These are phyloP conservation scores for Athetis lepigone DNA, from an alignment of 2,888 invertebrate genomes.

Conservation along the genomic window DNA sequence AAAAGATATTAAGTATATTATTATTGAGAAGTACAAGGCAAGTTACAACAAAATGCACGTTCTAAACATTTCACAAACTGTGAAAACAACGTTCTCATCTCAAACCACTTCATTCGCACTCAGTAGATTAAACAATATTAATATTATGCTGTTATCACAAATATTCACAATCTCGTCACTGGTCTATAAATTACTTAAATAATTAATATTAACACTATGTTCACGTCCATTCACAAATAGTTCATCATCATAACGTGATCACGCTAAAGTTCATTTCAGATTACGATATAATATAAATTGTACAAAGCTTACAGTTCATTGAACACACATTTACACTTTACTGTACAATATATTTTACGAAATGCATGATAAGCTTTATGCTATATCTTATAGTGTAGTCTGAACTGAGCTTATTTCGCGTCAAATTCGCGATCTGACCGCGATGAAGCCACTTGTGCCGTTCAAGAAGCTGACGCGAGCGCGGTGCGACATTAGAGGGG, in stretches of 20 bases:
- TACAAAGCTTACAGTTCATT: too few species aligned
- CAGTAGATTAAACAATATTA: conserved; percentile 24
- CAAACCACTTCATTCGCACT: conserved; percentile 5
- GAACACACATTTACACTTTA: too few species aligned
- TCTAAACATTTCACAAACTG: background rate
- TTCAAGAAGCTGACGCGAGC: too few species aligned
- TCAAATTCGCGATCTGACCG: too few species aligned
- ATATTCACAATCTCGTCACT: conserved; percentile 46
- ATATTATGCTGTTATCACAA: conserved; percentile 53
- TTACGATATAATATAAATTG: too few species aligned
- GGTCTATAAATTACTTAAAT: conserved; percentile 41
- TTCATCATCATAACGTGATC: too few species aligned
- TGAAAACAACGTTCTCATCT: background rate
- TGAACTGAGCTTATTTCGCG: too few species aligned
- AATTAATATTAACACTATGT: conserved; percentile 22
- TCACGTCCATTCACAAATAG: conserved; percentile 24
- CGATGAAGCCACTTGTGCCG: too few species aligned
- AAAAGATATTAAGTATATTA: conserved; percentile 15
- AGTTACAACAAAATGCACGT: conserved; percentile 3
- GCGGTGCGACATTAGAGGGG: too few species aligned
- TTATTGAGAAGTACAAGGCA: conserved; percentile 21
- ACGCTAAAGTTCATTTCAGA: background rate
- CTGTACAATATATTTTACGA: too few species aligned
- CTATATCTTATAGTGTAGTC: too few species aligned
- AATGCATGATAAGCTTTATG: too few species aligned